Base-by-base conservation (phyloP, 2,888 invertebrate species). In the Cerceris rybyensis region DNA sequence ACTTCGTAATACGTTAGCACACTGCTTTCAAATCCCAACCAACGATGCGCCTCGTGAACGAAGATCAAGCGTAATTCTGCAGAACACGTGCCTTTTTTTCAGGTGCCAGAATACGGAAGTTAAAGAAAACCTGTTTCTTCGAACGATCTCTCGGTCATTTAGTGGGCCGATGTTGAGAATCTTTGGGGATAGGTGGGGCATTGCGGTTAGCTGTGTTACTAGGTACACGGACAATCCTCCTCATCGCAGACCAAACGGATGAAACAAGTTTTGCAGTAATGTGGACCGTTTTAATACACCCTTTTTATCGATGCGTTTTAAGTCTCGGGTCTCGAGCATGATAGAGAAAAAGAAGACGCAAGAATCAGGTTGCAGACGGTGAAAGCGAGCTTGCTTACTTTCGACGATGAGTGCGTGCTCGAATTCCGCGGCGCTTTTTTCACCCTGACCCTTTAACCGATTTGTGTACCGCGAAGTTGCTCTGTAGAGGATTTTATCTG, bases 81-180 rank as follows among this genome's bases (percentile, higher is more conserved):
- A 8, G 5, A 11, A 66, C 52, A 70, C 63, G 73, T 61, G 71
- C 17, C 14, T 59, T 41, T 43, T 58, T 13, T 28, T 28, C 7
- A 54, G 55, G 7, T 49, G 52, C n/a, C 11, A 14, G 49, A n/a
- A 73, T 70, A 78, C 68, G 76, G 67, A 81, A 75, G 75, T 61
- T 57, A 76, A 76, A 83, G 73, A 80, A 75, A 86, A 88, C 87
- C 86, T 81, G 88, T 87, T 88, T 28, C 28, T 28, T 76, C 50
- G 55, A 70, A 80, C 80, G 75, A 77, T 83, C 82, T 78, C 76
- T 82, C 75, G 71, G 67, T 14, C 63, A 57, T 70, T 86, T 75
- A 83, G 83, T 85, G 69, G 83, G 81, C 76, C 82, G 76, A 79
- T 50, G 49, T 49, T 59, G 65, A 63, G 42, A 39, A 61, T 28